Evolutionary conservation across 1,140 invertebrate species (phyloP), one percentile per base, ranked within the genome.

Genomic region (Diprion similis): DNA sequence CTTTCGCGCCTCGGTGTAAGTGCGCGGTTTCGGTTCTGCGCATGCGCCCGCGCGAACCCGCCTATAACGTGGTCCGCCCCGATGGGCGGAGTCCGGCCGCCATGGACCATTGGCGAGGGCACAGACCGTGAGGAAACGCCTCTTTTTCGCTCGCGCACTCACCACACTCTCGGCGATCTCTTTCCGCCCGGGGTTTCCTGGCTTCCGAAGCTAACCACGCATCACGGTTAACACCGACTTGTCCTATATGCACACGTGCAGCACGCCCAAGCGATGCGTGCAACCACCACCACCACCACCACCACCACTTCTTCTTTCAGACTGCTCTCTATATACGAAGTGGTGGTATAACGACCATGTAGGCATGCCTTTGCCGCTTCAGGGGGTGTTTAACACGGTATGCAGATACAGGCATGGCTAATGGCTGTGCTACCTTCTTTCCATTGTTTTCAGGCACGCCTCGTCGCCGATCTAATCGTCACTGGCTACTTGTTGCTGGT

Each of bases 41-140:
- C 48, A 18, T 66, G 72, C 72, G 66, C 74, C 64, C 64, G 69
- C 72, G 68, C 76, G 75, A 78, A 71, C 73, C 66, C 68, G 65
- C 70, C 71, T 71, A 47, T 66, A 80, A 80, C 81, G 82, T 83
- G 79, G 83, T 82, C 78, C 79, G 76, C 77, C 79, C 78, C 80
- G 81, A 83, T 81, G 82, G 83, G 84, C 84, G 85, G 84, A 81
- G 84, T 81, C 78, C 81, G 77, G 77, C 78, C 80, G 78, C 76
- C 81, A 82, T 81, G 84, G 84, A 79, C 85, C 82, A 86, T 86
- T 86, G 85, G 84, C 75, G 81, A 84, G 78, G 78, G 78, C 80
- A 83, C 76, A 79, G 74, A 79, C 80, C 84, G 84, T 86, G 78
- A 45, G 78, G 80, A 75, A 15, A 77, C 72, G 74, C 65, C 73